Evolutionary conservation across 2,888 invertebrate genomes (phyloP).

Genomic region (Melieria picta): DNA sequence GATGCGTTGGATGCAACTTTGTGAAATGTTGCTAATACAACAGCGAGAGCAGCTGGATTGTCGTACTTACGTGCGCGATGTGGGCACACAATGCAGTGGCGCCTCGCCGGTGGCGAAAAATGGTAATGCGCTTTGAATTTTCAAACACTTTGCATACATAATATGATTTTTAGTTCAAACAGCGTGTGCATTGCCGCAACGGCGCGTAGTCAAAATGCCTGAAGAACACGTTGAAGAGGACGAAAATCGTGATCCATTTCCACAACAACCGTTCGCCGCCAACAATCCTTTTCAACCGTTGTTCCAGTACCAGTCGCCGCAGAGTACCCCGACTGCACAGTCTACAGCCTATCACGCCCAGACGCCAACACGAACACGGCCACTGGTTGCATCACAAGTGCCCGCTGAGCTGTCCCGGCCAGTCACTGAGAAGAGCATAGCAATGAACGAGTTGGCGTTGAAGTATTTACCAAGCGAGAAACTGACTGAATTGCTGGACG

Average conservation of each 20-base stretch:
- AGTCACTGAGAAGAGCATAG: slow-evolving; percentile 59
- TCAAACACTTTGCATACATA: too few species aligned
- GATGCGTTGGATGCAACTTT: slow-evolving; percentile 47
- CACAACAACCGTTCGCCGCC: neutral
- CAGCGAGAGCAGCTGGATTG: slow-evolving; percentile 26
- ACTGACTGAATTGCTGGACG: slow-evolving; percentile 56
- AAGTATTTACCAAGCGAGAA: slow-evolving; percentile 61
- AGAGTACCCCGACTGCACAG: slow-evolving; percentile 50
- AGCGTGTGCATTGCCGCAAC: slow-evolving; percentile 41
- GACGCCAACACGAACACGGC: slow-evolving; percentile 42
- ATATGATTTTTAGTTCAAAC: neutral
- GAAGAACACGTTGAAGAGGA: slow-evolving; percentile 49
- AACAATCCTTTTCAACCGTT: slow-evolving; percentile 18
- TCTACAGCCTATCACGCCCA: slow-evolving; percentile 54
- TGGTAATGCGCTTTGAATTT: too few species aligned
- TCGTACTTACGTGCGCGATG: slow-evolving; percentile 11
- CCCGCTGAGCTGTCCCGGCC: slow-evolving; percentile 42
- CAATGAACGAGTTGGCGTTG: slow-evolving; percentile 61
- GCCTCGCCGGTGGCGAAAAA: too few species aligned
- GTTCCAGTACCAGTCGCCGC: slow-evolving; percentile 31
- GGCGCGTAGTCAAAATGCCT: slow-evolving; percentile 44
- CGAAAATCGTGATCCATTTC: slow-evolving; percentile 34
- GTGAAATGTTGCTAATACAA: slow-evolving; percentile 44
- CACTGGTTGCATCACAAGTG: slow-evolving; percentile 1
- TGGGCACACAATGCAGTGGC: slow-evolving; percentile 20